Conservation (phyloP, 1,140 invertebrate species). For the Drosophila oshimai region DNA sequence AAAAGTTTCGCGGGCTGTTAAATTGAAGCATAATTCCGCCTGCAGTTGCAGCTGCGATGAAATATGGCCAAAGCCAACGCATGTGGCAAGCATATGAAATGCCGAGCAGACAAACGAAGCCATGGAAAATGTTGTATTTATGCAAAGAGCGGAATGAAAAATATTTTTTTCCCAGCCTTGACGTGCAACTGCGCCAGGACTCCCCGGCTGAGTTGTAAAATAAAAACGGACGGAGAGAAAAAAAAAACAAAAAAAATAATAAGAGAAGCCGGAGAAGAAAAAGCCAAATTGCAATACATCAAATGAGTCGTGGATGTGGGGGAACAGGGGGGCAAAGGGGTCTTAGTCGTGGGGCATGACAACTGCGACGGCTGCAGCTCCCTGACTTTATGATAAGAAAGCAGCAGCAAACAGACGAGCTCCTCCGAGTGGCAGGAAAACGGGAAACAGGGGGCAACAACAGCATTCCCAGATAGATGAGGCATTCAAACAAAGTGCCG, state of each 20-base stretch:
- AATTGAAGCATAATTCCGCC: slow-evolving; percentile 72
- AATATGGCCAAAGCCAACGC: slow-evolving; percentile 66
- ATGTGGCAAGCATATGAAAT: slow-evolving; percentile 75
- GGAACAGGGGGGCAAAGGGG: neutral
- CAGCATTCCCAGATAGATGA: slow-evolving; percentile 56
- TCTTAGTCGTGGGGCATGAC: slow-evolving; percentile 18
- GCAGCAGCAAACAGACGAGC: slow-evolving; percentile 42
- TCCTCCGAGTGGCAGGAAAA: slow-evolving; percentile 2
- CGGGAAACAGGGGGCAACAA: neutral
- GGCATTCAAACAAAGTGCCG: slow-evolving; percentile 57
- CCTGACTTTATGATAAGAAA: slow-evolving; percentile 70
- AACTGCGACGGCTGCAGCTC: slow-evolving; percentile 48
- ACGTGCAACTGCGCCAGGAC: slow-evolving; percentile 61
- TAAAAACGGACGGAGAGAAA: slow-evolving; percentile 39
- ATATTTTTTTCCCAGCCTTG: slow-evolving; percentile 76
- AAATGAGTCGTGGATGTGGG: slow-evolving; percentile 42
- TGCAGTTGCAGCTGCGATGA: slow-evolving; percentile 47
- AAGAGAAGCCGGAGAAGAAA: slow-evolving; percentile 17
- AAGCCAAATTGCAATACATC: slow-evolving; percentile 69
- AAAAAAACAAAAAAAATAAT: slow-evolving; percentile 21
- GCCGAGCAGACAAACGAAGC: slow-evolving; percentile 4
- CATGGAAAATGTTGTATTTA: slow-evolving; percentile 73
- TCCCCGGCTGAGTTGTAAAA: slow-evolving; percentile 54
- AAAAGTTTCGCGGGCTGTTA: slow-evolving; percentile 63
- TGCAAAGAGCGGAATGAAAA: slow-evolving; percentile 77